Evolutionary conservation across 92 coral and sea anemone genomes (phyloP), one percentile per base, ranked within the genome.

Genomic region (Anthopleura xanthogrammica): DNA sequence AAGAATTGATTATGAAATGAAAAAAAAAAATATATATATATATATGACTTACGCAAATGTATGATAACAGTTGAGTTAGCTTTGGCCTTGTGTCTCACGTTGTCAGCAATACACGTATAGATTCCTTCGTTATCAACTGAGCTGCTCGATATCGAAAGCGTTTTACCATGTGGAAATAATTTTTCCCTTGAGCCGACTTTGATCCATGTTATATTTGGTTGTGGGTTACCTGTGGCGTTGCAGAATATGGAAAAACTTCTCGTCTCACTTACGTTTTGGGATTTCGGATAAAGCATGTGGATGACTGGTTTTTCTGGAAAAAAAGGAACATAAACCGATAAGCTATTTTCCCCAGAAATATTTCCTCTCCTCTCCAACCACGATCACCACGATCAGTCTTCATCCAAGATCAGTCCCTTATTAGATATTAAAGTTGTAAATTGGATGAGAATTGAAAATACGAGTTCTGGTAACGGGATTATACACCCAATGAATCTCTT

Each of bases 241-340:
- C 92, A 89, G 81, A 85, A 85, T 42, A 85, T 76, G 3, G 77
- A 77, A 46, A 94, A 46, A 14, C 87, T 41, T 50, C 83, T 90
- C 10, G 95, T 89, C 78, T 93, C 98, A 74, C 92, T 86, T 57
- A 87, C 64, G n/a, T 78, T 79, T 75, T 91, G 93, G 23, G 83
- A 60, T 39, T 72, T 50, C 11, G 98, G 98, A 41, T 50, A 72
- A 62, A 89, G 70, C 62, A 60, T 24, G 16, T 77, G 77, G n/a
- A 93, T 93, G 8, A 48, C 52, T 14, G 95, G 97, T 3, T 85
- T 66, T 75, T 58, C 97, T 93, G 80, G 1, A 20, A 56, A 76
- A 55, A 65, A 23, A 40, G 36, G 36, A 29, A 29, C 36, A 29
- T 29, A 29, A 29, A 29, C 36, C 36, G 36, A 29, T 29, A 76